Evolutionary conservation across 2,888 invertebrate genomes (phyloP), one percentile per base, ranked within the genome.

Genomic region (Lasioglossum oenotherae): DNA sequence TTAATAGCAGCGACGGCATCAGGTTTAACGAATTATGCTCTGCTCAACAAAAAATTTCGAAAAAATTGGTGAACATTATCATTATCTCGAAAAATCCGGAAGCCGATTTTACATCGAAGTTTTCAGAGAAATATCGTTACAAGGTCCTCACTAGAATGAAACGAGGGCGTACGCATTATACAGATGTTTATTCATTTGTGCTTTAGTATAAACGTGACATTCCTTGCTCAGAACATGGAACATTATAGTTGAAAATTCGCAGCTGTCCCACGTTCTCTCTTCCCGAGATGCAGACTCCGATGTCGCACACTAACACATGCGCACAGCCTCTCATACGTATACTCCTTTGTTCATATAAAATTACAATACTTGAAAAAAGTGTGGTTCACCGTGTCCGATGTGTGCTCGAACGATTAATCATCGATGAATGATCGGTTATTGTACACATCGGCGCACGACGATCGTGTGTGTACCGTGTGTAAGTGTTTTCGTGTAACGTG

Each of bases 171-270:
- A 71, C 60, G 80, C 78, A 87, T 88, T 81, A 84, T 93, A 93
- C 89, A 93, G 91, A 92, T 81, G 82, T 94, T 93, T 94, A 93
- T 93, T 94, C 90, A 90, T 92, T 93, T 92, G 91, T 94, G 93
- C 92, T 93, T 92, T 92, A 92, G 91, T 93, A 93, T 91, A 92
- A 93, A 93, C 90, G 89, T 92, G 90, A 89, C 82, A 83, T 82
- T 75, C 85, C 80, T 90, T 85, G 81, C 81, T 89, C 88, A 89
- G 86, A 91, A 91, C 88, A 90, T 82, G 86, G 90, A 86, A 90
- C 81, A 80, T 79, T 85, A 76, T 80, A 78, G 71, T 84, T 78
- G 73, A 76, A 84, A 87, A 74, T 76, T 49, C 53, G 78, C 71
- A 64, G 44, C 64, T 41, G 38, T 53, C 76, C 41, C 67, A 76